Evolutionary conservation across 2,888 invertebrate genomes (phyloP).

Genomic region (Thysanoteuthis rhombus): DNA sequence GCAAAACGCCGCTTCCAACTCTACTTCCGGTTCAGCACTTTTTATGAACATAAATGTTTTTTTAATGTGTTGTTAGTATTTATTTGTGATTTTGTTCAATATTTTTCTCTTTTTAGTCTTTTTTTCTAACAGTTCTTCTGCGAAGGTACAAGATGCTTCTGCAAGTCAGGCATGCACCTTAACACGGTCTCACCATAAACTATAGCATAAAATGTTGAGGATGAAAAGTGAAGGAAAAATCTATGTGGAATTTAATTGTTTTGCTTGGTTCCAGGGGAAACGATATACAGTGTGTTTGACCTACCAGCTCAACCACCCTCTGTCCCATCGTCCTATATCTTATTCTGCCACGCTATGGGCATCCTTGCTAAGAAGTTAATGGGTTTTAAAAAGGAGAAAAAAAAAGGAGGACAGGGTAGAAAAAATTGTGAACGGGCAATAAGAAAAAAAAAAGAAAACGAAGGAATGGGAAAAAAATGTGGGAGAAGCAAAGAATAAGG

Average conservation of each 20-base stretch:
- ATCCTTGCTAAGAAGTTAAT: not conserved
- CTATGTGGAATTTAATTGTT: slow-evolving; percentile 12
- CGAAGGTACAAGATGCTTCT: not conserved
- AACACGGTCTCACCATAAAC: not conserved
- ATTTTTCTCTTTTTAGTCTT: not conserved
- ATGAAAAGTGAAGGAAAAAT: not conserved
- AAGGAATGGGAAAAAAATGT: not conserved
- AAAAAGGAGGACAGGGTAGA: not conserved
- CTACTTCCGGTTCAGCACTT: not conserved
- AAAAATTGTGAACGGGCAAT: not conserved
- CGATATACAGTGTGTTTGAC: not conserved
- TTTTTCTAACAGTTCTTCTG: not conserved
- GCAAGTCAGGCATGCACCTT: slow-evolving; percentile 12
- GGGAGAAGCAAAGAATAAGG: not conserved
- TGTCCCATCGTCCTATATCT: not conserved
- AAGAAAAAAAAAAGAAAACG: not conserved
- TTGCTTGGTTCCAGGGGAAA: not conserved
- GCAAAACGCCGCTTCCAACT: not conserved
- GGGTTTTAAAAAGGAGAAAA: not conserved
- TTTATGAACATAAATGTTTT: not conserved
- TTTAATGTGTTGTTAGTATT: not conserved
- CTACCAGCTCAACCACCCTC: not conserved
- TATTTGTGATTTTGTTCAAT: not conserved
- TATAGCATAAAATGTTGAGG: not conserved
- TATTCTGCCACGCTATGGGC: not conserved